Evolutionary conservation across 2,797 vertebrate species (phyloP), one percentile per base, ranked within the genome.

Genomic region (Sylvia borin): DNA sequence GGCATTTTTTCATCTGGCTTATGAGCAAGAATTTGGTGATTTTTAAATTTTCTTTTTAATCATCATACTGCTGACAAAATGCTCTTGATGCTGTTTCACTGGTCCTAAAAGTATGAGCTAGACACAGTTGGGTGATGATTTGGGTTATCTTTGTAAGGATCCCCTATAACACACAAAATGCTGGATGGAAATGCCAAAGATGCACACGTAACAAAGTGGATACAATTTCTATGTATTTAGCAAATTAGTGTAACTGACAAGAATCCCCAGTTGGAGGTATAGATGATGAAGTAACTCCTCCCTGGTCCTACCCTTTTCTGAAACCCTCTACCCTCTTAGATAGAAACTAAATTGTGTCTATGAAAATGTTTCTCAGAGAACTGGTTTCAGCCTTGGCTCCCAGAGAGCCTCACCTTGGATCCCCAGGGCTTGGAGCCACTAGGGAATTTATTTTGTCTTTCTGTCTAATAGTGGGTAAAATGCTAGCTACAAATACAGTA

Each of bases 201-300:
- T 32, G 32, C 7, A 43, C 20, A 18, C 0, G 1, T 21, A 50
- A 10, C 5, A 18, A 50, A 58, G 17, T 1, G 1, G 36, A 43
- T 36, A 22, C 53, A 32, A 43, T 27, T 75, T 36, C 50, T 31
- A 4, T 73, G 8, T 31, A 17, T 50, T 65, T 66, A 36, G 5
- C 25, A 50, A 65, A 29, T 58, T 5, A 50, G 16, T 16, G 40
- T 50, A n/a, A 36, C 25, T 34, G 60, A 32, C 11, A 25, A 66
- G 70, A 36, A 58, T 50, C 26, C 45, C 17, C 53, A 51, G 0
- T 18, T 58, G 18, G 36, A 32, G 61, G 8, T 11, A 36, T 1
- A 42, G 17, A 11, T 75, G 43, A 32, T 66, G 21, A 58, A 42
- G 22, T 18, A 50, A 50, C 22, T 85, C 26, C 9, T 50, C 31